These are phyloP conservation scores for Conops quadrifasciatus DNA, from an alignment of 2,888 invertebrate species.

Conservation along the genomic window DNA sequence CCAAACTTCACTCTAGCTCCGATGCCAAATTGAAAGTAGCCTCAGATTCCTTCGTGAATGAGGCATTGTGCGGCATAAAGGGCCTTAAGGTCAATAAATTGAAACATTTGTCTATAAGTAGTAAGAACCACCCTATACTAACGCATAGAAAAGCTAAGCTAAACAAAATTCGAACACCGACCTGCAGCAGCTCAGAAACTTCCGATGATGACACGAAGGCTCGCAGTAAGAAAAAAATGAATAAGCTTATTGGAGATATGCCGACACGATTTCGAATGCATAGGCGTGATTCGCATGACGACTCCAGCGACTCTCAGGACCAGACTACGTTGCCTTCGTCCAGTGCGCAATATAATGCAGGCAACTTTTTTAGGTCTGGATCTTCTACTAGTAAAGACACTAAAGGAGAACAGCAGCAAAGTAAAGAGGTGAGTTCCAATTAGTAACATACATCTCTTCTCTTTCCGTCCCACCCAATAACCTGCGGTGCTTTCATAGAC, in stretches of 20 bases:
- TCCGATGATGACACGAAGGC: conserved; percentile 85
- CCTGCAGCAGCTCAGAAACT: conserved; percentile 93
- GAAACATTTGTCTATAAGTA: conserved; percentile 54
- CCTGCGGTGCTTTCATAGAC: too few relatives aligned
- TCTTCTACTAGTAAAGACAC: conserved; percentile 52
- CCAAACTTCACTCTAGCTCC: not conserved
- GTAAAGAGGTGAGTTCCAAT: conserved; percentile 54
- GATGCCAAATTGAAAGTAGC: conserved; percentile 19
- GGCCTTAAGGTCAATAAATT: conserved; percentile 61
- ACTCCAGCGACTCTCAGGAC: conserved; percentile 86
- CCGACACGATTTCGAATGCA: conserved; percentile 71
- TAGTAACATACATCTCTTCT: too few relatives aligned
- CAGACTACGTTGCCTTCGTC: conserved; percentile 64
- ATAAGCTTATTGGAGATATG: conserved; percentile 72
- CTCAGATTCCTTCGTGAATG: conserved; percentile 21
- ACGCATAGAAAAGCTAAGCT: conserved; percentile 73
- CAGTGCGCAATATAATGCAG: conserved; percentile 50
- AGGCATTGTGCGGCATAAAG: conserved; percentile 54
- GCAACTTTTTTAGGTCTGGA: conserved; percentile 56
- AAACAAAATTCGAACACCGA: conserved; percentile 80
- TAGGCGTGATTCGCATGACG: conserved; percentile 83
- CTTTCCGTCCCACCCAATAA: too few relatives aligned
- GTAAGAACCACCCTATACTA: conserved; percentile 61
- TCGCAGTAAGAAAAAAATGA: conserved; percentile 80
- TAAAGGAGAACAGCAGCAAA: conserved; percentile 54